Evolutionary conservation across 2,113 vertebrate genomes (phyloP).

Genomic region (Rattus norvegicus): GRCr8 NC_086027.1:94345501-94346000

Average conservation of each 20-base stretch:
- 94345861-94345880: fast-evolving
- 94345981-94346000: background rate
- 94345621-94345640: background rate
- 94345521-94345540: background rate
- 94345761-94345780: background rate
- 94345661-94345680: background rate
- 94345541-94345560: no score
- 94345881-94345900: fast-evolving
- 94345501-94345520: background rate
- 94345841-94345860: background rate
- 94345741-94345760: no score
- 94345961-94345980: background rate
- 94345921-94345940: background rate
- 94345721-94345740: background rate
- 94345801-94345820: background rate
- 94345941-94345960: background rate
- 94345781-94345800: fast-evolving
- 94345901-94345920: background rate
- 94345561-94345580: background rate
- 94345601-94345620: no score
- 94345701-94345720: background rate
- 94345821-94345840: background rate
- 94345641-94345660: background rate
- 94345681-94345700: background rate
- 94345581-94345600: background rate